Evolutionary conservation across 2,113 vertebrate species (phyloP), one percentile per base, ranked within the genome.

Genomic region (Gadus chalcogrammus): DNA sequence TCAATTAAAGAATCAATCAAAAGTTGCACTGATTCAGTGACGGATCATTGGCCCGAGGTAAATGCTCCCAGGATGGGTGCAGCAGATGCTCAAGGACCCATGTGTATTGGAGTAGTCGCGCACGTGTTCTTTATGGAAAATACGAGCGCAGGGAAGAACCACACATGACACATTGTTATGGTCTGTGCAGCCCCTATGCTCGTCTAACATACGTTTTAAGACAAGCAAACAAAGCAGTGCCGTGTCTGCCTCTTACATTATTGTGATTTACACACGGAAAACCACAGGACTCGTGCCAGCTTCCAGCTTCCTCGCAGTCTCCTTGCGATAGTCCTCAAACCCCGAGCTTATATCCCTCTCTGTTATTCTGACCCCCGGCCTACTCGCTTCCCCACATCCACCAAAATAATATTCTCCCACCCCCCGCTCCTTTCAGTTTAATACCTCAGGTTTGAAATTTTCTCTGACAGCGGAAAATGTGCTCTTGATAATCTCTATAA

Each of bases 351-450:
- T 1, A 60, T n/a, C 15, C 42, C 42, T 9, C 62, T 67, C 53
- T 78, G 77, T 85, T 86, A 70, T 80, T 85, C 69, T 28, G 48
- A 83, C 81, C 73, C 75, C 73, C 48, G 65, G 18, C 27, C 62
- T 73, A 48, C 42, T 48, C 8, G 72, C 72, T 74, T 70, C 73
- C 42, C 22, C 31, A 24, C 70, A 61, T 75, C 72, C 74, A 61
- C 52, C 79, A 22, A 48, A 66, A 77, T 75, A 83, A 79, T 70
- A 73, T 31, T 31, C 68, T 35, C 69, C 75, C 71, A 71, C 0
- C 12, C 66, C 13, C 61, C 61, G 17, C 28, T 24, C 64, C 38
- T 8, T 42, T n/a, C 31, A 53, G 42, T 75, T 58, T 76, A 65
- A 68, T 71, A 22, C 65, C 64, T 69, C 70, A 76, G 28, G 15